Evolutionary conservation across 2,797 vertebrate genomes (phyloP).

Genomic region (Myotis planiceps): DNA sequence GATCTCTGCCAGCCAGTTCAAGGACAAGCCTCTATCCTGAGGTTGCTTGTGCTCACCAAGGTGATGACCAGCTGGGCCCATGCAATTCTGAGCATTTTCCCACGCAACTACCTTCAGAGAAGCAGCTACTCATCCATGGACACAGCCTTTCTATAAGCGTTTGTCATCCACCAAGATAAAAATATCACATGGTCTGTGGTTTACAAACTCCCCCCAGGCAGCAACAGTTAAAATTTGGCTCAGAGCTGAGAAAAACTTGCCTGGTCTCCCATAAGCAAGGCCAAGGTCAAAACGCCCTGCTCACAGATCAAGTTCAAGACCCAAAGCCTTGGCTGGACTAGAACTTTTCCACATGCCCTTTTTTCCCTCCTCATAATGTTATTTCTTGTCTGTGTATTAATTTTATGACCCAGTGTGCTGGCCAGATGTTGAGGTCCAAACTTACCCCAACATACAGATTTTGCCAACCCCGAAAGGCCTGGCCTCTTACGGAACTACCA

Average conservation of each 20-base stretch:
- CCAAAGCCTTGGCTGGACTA: background rate
- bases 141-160: background rate
- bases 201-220: background rate
- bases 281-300: slow-evolving; percentile 53
- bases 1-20: background rate
- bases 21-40: background rate
- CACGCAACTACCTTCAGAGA: background rate
- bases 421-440: slow-evolving; percentile 1
- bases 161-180: background rate
- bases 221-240: slow-evolving; percentile 32
- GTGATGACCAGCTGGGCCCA: background rate
- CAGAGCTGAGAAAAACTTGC: background rate
- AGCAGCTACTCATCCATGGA: background rate
- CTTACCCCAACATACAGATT: background rate
- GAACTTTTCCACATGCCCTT: background rate
- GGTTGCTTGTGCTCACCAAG: background rate
- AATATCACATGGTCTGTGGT: background rate
- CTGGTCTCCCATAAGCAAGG: background rate
- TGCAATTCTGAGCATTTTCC: background rate
- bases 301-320: slow-evolving; percentile 41
- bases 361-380: background rate
- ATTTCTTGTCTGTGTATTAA: background rate
- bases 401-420: background rate
- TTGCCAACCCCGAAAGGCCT: background rate
- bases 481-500: background rate